Evolutionary conservation across 1,140 invertebrate species (phyloP).

Genomic region (Apis cerana): DNA sequence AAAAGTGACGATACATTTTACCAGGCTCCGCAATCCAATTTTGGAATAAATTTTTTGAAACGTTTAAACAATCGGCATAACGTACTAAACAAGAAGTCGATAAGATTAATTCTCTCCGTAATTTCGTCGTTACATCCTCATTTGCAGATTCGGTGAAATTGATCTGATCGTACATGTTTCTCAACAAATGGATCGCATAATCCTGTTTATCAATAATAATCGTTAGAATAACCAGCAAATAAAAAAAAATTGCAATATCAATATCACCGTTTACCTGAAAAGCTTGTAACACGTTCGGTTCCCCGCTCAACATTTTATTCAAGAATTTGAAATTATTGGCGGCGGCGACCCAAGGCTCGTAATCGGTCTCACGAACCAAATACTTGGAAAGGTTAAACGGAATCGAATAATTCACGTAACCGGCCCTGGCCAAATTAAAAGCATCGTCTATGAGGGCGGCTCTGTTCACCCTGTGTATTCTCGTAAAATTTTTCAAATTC

Average conservation of each 20-base stretch:
- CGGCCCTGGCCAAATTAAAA: slow-evolving; percentile 81
- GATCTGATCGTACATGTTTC: slow-evolving; percentile 60
- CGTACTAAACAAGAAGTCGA: slow-evolving; percentile 60
- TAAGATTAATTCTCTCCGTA: slow-evolving; percentile 62
- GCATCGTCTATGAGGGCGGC: slow-evolving; percentile 85
- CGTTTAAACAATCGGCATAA: slow-evolving; percentile 61
- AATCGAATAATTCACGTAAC: slow-evolving; percentile 76
- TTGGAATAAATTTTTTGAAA: slow-evolving; percentile 58
- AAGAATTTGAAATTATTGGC: slow-evolving; percentile 68
- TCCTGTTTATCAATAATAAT: slow-evolving; percentile 26
- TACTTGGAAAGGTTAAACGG: slow-evolving; percentile 81
- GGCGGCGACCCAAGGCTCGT: slow-evolving; percentile 83
- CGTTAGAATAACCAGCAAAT: background rate
- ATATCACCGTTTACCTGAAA: slow-evolving; percentile 55
- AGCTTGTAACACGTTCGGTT: slow-evolving; percentile 24
- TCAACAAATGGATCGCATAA: slow-evolving; percentile 53
- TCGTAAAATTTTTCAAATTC: slow-evolving; percentile 54
- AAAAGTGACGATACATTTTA: slow-evolving; percentile 46
- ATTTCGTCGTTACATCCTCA: slow-evolving; percentile 49
- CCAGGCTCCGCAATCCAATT: slow-evolving; percentile 60
- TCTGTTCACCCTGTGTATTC: slow-evolving; percentile 80
- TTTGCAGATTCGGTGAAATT: slow-evolving; percentile 46
- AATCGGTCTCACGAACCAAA: slow-evolving; percentile 80
- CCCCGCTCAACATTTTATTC: slow-evolving; percentile 68
- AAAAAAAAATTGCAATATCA: background rate